Conservation (phyloP, 2,888 invertebrate genomes). For the Zaprionus lineosus region DNA sequence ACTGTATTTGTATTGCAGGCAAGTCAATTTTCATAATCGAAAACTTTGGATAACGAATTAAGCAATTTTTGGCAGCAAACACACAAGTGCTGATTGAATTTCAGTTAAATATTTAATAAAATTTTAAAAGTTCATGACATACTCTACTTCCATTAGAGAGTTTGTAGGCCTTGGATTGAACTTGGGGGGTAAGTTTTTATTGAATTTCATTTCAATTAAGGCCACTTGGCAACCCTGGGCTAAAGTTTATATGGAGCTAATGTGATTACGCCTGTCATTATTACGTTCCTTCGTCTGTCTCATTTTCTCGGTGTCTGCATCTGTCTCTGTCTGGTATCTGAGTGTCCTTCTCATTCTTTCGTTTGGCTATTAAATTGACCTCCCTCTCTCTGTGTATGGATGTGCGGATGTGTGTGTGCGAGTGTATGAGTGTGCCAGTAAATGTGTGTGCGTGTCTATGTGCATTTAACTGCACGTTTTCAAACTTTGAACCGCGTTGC, state of each 20-base stretch:
- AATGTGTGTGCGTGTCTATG: constrained; percentile 58
- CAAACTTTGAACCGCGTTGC: constrained; percentile 63
- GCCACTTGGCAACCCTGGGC: constrained; percentile 66
- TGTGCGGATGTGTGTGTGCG: constrained; percentile 6
- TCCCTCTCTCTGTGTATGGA: constrained; percentile 31
- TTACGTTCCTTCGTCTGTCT: constrained; percentile 51
- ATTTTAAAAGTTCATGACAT: constrained; percentile 3
- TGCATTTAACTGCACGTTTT: constrained; percentile 78
- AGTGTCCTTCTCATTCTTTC: constrained; percentile 10
- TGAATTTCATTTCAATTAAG: constrained; percentile 55
- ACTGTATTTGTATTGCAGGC: too few relatives aligned
- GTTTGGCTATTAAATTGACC: constrained; percentile 70
- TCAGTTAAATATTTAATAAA: constrained; percentile 12
- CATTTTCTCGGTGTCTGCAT: neutral
- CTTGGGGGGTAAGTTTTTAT: constrained; percentile 45
- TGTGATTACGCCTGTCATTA: constrained; percentile 78
- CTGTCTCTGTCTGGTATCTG: constrained; percentile 3
- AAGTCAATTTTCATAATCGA: neutral
- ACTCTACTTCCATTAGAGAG: constrained; percentile 1
- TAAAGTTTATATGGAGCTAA: constrained; percentile 69
- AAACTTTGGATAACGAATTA: too few relatives aligned
- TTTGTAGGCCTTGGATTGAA: constrained; percentile 25
- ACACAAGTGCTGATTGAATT: constrained; percentile 18
- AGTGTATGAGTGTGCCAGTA: too few relatives aligned
- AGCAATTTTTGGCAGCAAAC: too few relatives aligned